phyloP scores from a whole-genome alignment of 2,113 vertebrate genomes.

The Ictidomys tridecemlineatus region DNA sequence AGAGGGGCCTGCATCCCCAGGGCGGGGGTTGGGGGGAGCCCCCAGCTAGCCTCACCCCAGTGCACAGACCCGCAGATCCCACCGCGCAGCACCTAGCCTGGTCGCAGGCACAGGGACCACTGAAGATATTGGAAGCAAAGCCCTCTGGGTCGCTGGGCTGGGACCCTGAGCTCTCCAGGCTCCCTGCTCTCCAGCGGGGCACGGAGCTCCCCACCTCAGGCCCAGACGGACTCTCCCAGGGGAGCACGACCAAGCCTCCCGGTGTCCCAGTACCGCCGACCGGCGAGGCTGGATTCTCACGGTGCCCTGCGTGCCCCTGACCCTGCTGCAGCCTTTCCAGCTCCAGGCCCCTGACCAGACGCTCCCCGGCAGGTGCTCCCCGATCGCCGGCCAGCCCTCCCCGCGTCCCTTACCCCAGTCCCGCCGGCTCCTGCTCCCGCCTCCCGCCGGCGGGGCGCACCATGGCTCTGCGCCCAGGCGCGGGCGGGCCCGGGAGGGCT shows the following conservation, averaged over 20 bases:
- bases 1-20: background rate
- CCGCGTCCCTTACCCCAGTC: constrained; percentile 84
- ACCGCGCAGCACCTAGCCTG: background rate
- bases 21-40: no score
- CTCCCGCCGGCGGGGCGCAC: constrained; percentile 84
- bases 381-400: background rate
- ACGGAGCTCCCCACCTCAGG: background rate
- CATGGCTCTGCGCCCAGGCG: constrained; percentile 85
- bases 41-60: no score
- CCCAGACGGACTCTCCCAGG: background rate
- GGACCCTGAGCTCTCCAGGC: background rate
- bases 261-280: background rate
- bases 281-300: background rate
- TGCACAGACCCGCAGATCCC: background rate
- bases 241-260: no score
- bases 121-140: background rate
- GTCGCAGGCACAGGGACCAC: background rate
- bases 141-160: background rate
- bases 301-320: background rate
- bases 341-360: background rate
- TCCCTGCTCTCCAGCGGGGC: background rate
- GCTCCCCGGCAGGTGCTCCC: constrained; percentile 12
- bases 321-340: background rate
- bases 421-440: constrained; percentile 76
- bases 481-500: constrained; percentile 83